Evolutionary conservation across 2,113 vertebrate species (phyloP), one percentile per base, ranked within the genome.

Genomic region (Salminus brasiliensis): DNA sequence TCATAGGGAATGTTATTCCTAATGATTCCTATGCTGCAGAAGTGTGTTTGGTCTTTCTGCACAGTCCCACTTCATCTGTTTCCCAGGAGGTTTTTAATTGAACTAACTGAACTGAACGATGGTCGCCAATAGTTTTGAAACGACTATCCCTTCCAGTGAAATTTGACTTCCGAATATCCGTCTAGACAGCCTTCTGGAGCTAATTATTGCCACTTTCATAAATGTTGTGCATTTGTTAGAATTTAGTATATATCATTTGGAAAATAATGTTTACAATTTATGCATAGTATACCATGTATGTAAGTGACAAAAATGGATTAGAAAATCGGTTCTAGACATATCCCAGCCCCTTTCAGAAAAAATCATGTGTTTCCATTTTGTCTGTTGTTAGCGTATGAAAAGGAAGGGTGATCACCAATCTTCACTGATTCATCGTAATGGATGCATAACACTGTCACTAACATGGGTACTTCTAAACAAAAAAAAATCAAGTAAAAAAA

Each of bases 181-280:
- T 90, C 85, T 88, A 81, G 49, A 78, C 83, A 81, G 78, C 70
- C 41, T 23, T 32, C 30, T 74, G 87, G 90, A 90, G 88, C 89
- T 90, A 86, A 85, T 93, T 94, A 94, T 93, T 93, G 92, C 93
- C 92, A 92, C 90, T 90, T 89, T 89, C 82, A 78, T 89, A 90
- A 86, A 87, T 88, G 87, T 92, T 90, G 78, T 82, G 78, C 85
- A 86, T 84, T 83, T 81, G 73, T 81, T 89, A 89, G 83, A 88
- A 81, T 52, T 18, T 87, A 86, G 87, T 72, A 76, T 87, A n/a
- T n/a, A n/a, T n/a, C n/a, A n/a, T n/a, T n/a, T n/a, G 85, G 66
- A 90, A 91, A 88, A 85, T 79, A 88, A 86, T 80, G 74, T 83
- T 68, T 78, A 79, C 59, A 85, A 74, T 74, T 65, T 90, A 87